Base-by-base conservation (phyloP, 2,888 invertebrate genomes). In the Diploptera punctata region DNA sequence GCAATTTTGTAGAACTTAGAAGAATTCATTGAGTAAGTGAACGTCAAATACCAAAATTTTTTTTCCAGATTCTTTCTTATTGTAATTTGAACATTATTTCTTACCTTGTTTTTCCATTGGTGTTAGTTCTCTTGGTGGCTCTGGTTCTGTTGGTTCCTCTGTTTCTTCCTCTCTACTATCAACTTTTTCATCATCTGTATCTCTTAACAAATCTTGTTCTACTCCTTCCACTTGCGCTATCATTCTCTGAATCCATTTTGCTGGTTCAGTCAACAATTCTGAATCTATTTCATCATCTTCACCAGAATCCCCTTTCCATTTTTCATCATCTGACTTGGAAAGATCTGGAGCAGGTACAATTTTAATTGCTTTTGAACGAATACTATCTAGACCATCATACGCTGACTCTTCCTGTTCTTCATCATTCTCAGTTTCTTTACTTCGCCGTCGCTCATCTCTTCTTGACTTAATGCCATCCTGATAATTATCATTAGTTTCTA, bases 61-160 rank as follows among this genome's bases (percentile, higher is more conserved):
- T n/a, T n/a, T n/a, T n/a, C n/a, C n/a, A n/a, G n/a, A n/a, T n/a
- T n/a, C n/a, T n/a, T n/a, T n/a, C n/a, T n/a, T n/a, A n/a, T n/a
- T n/a, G n/a, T n/a, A n/a, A n/a, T n/a, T n/a, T n/a, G n/a, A n/a
- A n/a, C n/a, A n/a, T n/a, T n/a, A n/a, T n/a, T n/a, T n/a, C 62
- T 71, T 81, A 91, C 91, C 90, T 87, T 92, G 90, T 79, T 87
- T 83, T 76, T 93, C 86, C 78, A 90, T 88, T 0, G 88, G 85
- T 26, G 89, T 88, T n/a, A 90, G 79, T 77, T 87, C 87, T 4
- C 81, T 81, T 38, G 73, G 75, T 33, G 74, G 73, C 31, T 84
- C 82, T 21, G 83, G 82, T 43, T 82, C 82, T n/a, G 86, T 79
- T 60, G 85, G 82, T 75, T 87, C 86, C 61, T 86, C 79, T 31